phyloP scores from a whole-genome alignment of 2,888 invertebrate genomes.

The Luperina nickerlii region DNA sequence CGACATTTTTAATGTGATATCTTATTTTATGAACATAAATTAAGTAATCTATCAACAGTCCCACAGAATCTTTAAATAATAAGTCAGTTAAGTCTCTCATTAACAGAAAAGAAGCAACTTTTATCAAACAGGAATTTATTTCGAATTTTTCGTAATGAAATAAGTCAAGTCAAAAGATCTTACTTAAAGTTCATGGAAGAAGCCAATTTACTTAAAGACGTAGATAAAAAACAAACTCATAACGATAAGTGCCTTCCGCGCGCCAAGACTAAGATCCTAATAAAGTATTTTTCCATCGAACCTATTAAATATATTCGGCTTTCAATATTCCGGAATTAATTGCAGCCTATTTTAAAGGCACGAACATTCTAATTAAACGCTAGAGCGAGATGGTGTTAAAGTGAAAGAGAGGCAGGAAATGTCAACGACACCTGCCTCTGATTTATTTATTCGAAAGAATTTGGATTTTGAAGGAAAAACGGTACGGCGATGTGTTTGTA shows the following conservation, averaged over 20 bases:
- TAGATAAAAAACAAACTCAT: constrained; percentile 54
- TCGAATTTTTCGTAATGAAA: constrained; percentile 20
- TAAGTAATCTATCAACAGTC: background rate
- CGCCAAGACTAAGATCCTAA: constrained; percentile 40
- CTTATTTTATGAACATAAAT: background rate
- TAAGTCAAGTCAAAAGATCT: constrained; percentile 31
- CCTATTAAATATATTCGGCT: constrained; percentile 60
- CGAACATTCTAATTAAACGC: constrained; percentile 68
- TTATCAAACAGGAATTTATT: background rate
- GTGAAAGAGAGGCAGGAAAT: constrained; percentile 56
- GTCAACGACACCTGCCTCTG: constrained; percentile 80
- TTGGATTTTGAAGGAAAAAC: constrained; percentile 75
- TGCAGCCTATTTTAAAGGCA: constrained; percentile 58
- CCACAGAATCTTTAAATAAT: background rate
- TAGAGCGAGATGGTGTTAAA: constrained; percentile 57
- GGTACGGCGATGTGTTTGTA: constrained; percentile 49
- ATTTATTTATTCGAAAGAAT: constrained; percentile 82
- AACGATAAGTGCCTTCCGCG: constrained; percentile 45
- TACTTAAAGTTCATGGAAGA: constrained; percentile 23
- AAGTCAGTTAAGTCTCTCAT: background rate
- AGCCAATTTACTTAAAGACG: constrained; percentile 51
- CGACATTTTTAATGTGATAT: background rate
- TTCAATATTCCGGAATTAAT: constrained; percentile 71
- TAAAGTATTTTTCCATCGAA: constrained; percentile 60
- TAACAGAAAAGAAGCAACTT: background rate